These are phyloP conservation scores for Gila orcuttii DNA, from an alignment of 2,113 vertebrate genomes.

Conservation along the genomic window DNA sequence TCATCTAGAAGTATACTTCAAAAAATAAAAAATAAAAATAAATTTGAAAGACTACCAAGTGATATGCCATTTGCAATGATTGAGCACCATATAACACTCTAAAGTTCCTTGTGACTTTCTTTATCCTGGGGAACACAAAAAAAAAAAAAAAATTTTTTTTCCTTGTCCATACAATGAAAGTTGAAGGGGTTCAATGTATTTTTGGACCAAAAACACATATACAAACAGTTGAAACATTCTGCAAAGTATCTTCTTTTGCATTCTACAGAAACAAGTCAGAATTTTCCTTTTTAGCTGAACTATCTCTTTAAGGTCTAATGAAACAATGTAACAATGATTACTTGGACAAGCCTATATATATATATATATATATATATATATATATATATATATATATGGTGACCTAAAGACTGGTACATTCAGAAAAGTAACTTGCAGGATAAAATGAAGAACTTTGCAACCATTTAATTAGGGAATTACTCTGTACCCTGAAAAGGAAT, in stretches of 20 bases:
- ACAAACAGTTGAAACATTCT: background rate
- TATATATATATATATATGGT: too few relatives aligned
- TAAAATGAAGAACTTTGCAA: background rate
- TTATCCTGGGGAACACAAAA: background rate
- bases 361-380: too few relatives aligned
- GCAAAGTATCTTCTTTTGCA: background rate
- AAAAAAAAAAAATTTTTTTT: background rate
- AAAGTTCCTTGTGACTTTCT: background rate
- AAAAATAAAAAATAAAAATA: background rate
- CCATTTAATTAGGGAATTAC: constrained; percentile 15
- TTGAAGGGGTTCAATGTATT: background rate
- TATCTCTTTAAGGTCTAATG: background rate
- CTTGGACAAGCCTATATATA: background rate
- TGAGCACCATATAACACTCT: background rate
- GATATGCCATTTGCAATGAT: background rate
- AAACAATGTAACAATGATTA: background rate
- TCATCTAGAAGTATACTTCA: background rate
- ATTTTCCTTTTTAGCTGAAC: background rate
- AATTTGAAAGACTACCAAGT: background rate
- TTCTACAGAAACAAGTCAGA: background rate
- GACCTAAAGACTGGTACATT: background rate
- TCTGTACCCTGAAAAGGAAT: constrained; percentile 17
- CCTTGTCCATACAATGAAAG: background rate
- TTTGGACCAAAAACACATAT: background rate
- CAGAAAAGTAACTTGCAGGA: constrained; percentile 3